Evolutionary conservation across 2,888 invertebrate species (phyloP), one percentile per base, ranked within the genome.

Genomic region (Polymixis flavicincta): DNA sequence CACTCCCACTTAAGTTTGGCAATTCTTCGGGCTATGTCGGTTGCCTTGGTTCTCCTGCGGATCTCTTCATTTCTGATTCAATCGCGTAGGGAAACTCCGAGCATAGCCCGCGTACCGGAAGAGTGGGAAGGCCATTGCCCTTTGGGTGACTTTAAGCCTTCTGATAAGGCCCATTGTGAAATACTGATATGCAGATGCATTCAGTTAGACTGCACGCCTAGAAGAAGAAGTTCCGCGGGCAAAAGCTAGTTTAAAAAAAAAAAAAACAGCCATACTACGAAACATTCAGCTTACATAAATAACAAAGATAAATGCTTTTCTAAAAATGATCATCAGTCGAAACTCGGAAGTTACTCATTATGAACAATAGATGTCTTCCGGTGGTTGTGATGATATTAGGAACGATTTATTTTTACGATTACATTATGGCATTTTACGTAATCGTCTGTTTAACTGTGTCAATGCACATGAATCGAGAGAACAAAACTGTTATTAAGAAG

Each of bases 291-390:
- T 66, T 66, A 37, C 11, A 52, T 37, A 52, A 66, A 32, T 17
- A n/a, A 37, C 52, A 32, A 60, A 55, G 2, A 3, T 42, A 55
- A 55, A 28, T 52, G 19, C 4, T 59, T 65, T 59, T 65, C 48
- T 75, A 25, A 45, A 65, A 22, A 32, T 25, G 8, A 45, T 50
- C 6, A 17, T 59, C 13, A 60, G 22, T 45, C 13, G 66, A 66
- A 75, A 60, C 22, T 45, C 14, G 76, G 76, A 75, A 75, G 45
- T 66, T 25, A 54, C 2, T 59, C 11, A 52, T 75, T 73, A 60
- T 59, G 17, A 76, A 76, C 59, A 76, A 76, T 76, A 67, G 52
- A 32, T 48, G 22, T 32, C 52, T 76, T 76, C 66, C 76, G 76
- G 59, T 52, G 17, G 22, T 32, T 74, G 8, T 42, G 19, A 42